These are phyloP conservation scores for Myopa tessellatipennis DNA, from an alignment of 2,888 invertebrate genomes.

Conservation along the genomic window DNA sequence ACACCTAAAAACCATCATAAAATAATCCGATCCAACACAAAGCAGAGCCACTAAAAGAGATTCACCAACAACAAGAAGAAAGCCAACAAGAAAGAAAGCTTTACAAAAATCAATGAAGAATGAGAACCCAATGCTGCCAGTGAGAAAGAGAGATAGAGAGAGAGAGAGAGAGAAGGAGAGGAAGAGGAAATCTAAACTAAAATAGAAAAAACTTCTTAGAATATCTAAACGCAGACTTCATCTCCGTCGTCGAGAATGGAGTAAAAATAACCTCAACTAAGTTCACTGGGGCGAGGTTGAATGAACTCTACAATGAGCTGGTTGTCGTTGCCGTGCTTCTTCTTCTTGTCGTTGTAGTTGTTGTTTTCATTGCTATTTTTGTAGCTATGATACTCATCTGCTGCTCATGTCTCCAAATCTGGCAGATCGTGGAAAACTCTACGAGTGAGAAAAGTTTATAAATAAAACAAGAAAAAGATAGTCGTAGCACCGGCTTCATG, in stretches of 20 bases:
- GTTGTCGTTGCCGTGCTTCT: constrained; percentile 24
- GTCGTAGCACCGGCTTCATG: background rate
- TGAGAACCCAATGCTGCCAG: background rate
- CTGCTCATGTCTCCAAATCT: constrained; percentile 32
- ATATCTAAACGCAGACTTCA: background rate
- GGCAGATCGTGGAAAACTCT: constrained; percentile 17
- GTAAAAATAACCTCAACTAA: constrained; percentile 68
- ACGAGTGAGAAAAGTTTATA: constrained; percentile 4
- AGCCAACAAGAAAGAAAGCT: background rate
- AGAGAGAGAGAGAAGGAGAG: background rate
- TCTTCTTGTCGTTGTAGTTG: constrained; percentile 26
- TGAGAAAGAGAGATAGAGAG: background rate
- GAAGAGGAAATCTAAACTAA: background rate
- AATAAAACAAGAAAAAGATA: background rate
- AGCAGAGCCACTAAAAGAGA: no score
- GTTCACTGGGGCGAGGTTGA: constrained; percentile 69
- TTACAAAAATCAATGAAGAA: background rate
- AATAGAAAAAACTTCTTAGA: background rate
- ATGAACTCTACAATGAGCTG: constrained; percentile 60
- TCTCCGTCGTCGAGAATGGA: constrained; percentile 45
- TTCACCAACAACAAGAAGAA: background rate
- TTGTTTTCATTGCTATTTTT: constrained; percentile 7
- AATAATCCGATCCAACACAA: no score
- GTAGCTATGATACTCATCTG: constrained; percentile 7
- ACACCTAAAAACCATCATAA: no score